phyloP scores from a whole-genome alignment of 2,113 vertebrate genomes.

The Neodon shergylaensis region DNA sequence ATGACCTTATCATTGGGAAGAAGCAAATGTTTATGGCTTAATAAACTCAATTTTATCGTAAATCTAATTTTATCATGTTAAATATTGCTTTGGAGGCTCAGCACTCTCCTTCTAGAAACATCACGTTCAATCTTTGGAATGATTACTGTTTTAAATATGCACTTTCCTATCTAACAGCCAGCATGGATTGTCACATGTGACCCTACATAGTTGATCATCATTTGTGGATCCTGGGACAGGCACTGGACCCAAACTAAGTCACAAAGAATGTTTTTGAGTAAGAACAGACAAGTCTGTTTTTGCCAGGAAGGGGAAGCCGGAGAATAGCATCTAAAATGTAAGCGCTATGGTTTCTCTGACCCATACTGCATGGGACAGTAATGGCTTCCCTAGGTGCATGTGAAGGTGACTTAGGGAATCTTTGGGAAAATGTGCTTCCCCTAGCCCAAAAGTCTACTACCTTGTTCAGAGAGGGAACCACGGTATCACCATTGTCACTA shows the following conservation, averaged over 20 bases:
- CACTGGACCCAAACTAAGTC: not conserved
- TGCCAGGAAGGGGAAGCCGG: not conserved
- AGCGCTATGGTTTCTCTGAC: not conserved
- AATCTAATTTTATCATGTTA: conserved; percentile 42
- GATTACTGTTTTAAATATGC: not conserved
- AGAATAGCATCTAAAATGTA: not conserved
- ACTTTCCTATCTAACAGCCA: not conserved
- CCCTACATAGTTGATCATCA: not conserved
- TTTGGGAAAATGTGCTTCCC: not conserved
- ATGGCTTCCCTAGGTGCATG: not conserved
- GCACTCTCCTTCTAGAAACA: not conserved
- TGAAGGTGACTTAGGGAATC: not conserved
- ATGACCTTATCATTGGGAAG: not conserved
- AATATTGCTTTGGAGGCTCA: not conserved
- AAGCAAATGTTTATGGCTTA: conserved; percentile 37
- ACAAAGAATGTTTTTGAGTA: conserved; percentile 20
- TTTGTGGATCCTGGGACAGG: not conserved
- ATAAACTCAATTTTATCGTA: conserved; percentile 50
- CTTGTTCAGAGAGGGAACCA: not conserved
- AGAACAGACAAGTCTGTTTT: not conserved
- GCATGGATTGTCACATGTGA: not conserved
- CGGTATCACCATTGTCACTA: not conserved
- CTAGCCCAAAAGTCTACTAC: not conserved
- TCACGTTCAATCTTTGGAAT: conserved; percentile 22
- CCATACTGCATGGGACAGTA: not conserved